Conservation (phyloP, 2,113 vertebrate species). For the Burhinus oedicnemus region DNA sequence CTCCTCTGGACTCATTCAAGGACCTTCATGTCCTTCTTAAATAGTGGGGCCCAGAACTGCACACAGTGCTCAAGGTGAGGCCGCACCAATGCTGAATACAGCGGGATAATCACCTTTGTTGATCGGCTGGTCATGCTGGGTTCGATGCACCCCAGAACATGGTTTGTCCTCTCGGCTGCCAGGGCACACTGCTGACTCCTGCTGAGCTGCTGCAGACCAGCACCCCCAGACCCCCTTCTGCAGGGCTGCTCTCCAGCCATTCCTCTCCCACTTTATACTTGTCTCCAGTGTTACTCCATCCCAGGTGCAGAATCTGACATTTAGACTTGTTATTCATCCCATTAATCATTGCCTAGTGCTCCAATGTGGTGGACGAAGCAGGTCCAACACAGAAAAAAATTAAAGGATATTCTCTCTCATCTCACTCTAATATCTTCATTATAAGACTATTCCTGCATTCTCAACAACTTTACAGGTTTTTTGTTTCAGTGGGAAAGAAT, state of each 20-base stretch:
- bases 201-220: too few relatives aligned
- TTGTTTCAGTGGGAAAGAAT: neutral
- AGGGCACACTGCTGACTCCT: too few relatives aligned
- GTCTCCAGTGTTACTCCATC: fast-evolving
- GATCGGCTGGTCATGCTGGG: too few relatives aligned
- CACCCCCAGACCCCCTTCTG: too few relatives aligned
- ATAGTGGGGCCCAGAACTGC: too few relatives aligned
- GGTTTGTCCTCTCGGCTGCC: too few relatives aligned
- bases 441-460: neutral
- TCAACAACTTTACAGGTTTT: neutral
- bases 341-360: neutral
- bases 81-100: too few relatives aligned
- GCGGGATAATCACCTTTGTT: too few relatives aligned
- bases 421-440: neutral
- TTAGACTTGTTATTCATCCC: neutral
- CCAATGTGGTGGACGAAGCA: neutral
- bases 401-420: neutral
- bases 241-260: neutral
- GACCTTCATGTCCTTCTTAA: neutral
- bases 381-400: neutral
- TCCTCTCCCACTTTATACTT: neutral
- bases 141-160: too few relatives aligned
- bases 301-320: neutral
- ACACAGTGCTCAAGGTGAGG: too few relatives aligned
- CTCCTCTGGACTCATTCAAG: neutral